These are phyloP conservation scores for Cryptoblepharus egeriae DNA, from an alignment of 2,797 vertebrate species.

Conservation along the genomic window DNA sequence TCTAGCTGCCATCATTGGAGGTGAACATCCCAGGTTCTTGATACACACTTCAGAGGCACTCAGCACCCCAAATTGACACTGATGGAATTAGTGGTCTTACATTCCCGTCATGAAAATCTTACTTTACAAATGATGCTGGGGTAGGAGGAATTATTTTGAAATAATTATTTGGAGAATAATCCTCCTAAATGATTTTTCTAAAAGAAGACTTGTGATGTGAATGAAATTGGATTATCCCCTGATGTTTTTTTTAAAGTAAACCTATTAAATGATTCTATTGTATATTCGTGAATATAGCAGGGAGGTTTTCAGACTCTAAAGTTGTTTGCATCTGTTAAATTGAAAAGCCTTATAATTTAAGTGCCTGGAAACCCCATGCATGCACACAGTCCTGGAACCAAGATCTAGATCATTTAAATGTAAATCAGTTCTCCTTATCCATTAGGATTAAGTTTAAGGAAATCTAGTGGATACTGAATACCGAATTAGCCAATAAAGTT, in stretches of 20 bases:
- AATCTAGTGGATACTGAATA: no score
- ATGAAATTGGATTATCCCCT: slow-evolving; percentile 60
- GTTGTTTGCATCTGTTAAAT: background rate
- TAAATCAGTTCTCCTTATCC: no score
- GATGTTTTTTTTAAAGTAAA: slow-evolving; percentile 7
- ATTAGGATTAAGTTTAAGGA: no score
- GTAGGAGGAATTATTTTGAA: background rate
- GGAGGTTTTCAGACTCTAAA: slow-evolving; percentile 1
- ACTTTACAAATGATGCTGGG: slow-evolving; percentile 23
- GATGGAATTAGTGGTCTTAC: slow-evolving; percentile 35
- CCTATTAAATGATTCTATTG: slow-evolving; percentile 58
- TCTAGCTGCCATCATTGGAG: background rate
- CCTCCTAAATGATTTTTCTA: slow-evolving; percentile 47
- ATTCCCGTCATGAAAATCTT: slow-evolving; percentile 49
- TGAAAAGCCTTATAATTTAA: background rate
- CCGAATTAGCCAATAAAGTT: no score
- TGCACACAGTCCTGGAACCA: no score
- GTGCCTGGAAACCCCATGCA: no score
- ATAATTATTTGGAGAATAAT: slow-evolving; percentile 61
- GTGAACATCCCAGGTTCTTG: background rate
- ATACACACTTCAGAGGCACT: slow-evolving; percentile 1
- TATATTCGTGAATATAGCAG: slow-evolving; percentile 21
- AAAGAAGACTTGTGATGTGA: slow-evolving; percentile 36
- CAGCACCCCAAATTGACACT: slow-evolving; percentile 10
- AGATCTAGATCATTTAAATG: no score